Evolutionary conservation across 64 coral and sea anemone genomes (phyloP).

Genomic region (Actinia equina): DNA sequence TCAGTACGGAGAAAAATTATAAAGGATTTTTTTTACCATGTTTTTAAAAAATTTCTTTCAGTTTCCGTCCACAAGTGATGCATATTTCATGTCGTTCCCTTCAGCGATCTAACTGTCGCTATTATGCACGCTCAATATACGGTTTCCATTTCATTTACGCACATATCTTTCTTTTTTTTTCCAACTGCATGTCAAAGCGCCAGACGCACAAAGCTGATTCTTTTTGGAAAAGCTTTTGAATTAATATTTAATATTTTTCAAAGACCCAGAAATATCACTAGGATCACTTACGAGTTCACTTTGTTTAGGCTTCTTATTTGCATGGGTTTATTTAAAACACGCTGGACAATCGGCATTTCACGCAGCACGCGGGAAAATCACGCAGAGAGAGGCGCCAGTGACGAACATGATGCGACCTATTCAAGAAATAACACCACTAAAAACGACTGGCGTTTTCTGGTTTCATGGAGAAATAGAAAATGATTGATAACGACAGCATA

Average conservation of each 20-base stretch:
- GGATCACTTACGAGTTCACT: neutral
- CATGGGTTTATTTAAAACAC: neutral
- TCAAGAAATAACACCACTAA: neutral
- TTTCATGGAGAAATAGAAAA: neutral
- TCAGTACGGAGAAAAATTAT: too few species aligned
- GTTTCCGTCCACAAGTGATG: neutral
- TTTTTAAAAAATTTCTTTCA: neutral
- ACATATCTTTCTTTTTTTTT: neutral
- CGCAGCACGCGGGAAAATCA: neutral
- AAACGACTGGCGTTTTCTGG: neutral
- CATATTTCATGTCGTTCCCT: neutral
- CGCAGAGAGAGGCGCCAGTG: neutral
- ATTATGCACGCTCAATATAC: neutral
- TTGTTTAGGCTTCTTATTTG: slow-evolving; percentile 1
- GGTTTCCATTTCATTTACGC: neutral
- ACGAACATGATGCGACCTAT: neutral
- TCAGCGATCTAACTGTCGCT: too few species aligned
- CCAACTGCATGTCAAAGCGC: neutral
- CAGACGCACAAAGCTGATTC: neutral
- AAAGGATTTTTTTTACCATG: neutral
- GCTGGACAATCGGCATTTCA: neutral
- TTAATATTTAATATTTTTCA: neutral
- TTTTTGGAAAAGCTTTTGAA: neutral
- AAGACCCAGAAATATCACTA: neutral
- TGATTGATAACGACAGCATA: neutral